Base-by-base conservation (phyloP, 2,113 vertebrate genomes). In the Lagopus muta region DNA sequence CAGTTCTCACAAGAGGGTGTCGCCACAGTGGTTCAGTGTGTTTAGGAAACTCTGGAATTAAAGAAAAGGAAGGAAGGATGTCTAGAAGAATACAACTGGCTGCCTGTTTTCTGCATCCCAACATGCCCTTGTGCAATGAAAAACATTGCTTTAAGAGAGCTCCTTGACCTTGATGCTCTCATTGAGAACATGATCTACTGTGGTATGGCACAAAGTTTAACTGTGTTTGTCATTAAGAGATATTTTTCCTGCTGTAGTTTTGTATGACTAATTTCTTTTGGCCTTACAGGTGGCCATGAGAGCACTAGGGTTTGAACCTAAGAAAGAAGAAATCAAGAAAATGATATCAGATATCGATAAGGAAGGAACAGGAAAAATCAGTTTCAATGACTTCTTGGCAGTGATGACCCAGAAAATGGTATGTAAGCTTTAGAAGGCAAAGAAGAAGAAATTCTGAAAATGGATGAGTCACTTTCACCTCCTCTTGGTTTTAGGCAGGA, bases 401-500 rank as follows among this genome's bases (percentile, higher is more conserved):
- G 97, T 98, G 86, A 99, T 99, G 99, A 99, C 98, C 1, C 99
- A 99, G 90, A 99, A 99, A 97, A 99, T 99, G 99, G 99, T 99
- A 94, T 43, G 82, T 71, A 22, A 5, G 5, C 4, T 47, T 32
- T 34, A 14, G 36, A 75, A 60, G 14, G 2, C 17, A 11, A 52
- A 45, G 19, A 2, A 45, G 19, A 2, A 60, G 52, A 14, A 21
- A 4, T 25, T 75, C 28, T 20, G 8, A 32, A 40, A 55, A 15
- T 10, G 12, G 25, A 32, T 36, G 24, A 50, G 38, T 14, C 22
- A 2, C 10, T 74, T 76, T 47, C 13, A 10, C 34, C 48, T 72
- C 34, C 32, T 54, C 8, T 6, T 78, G n/a, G 32, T 6, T 55
- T 76, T 17, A 18, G 17, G 10, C 66, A 57, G 69, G 32, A 32